Evolutionary conservation across 2,113 vertebrate genomes (phyloP).

Genomic region (Hemicordylus capensis): DNA sequence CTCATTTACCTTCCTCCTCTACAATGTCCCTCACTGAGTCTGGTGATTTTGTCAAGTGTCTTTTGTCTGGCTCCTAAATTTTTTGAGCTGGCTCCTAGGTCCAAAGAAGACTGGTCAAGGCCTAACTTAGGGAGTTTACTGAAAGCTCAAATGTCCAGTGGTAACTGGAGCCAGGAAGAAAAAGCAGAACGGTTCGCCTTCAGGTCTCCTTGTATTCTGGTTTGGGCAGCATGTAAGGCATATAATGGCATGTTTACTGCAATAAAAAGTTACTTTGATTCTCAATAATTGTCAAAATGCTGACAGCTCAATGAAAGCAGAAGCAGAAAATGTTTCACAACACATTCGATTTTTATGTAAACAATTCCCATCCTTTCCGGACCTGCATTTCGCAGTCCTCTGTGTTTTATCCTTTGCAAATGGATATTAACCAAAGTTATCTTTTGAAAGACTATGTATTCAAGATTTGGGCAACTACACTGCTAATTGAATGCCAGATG

Average conservation of each 20-base stretch:
- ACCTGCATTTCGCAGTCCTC: conserved; percentile 29
- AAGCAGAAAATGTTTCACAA: not conserved
- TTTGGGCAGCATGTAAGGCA: conserved; percentile 49
- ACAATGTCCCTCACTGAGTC: no score
- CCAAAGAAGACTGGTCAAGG: no score
- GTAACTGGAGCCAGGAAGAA: no score
- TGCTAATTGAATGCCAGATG: conserved; percentile 61
- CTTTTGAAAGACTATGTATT: conserved; percentile 52
- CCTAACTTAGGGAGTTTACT: no score
- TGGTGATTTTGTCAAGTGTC: no score
- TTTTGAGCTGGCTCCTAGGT: no score
- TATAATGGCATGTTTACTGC: conserved; percentile 23
- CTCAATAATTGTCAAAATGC: not conserved
- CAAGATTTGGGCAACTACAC: conserved; percentile 44
- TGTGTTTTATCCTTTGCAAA: conserved; percentile 23
- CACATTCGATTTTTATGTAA: conserved; percentile 10
- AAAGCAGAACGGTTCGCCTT: no score
- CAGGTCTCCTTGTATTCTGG: not conserved
- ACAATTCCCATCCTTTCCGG: not conserved
- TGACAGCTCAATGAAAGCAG: not conserved
- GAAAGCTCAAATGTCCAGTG: no score
- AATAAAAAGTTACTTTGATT: conserved; percentile 44
- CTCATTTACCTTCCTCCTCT: no score
- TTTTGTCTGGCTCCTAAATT: no score
- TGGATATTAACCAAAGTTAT: conserved; percentile 65